Evolutionary conservation across 2,797 vertebrate genomes (phyloP).

Genomic region (Semotilus atromaculatus): DNA sequence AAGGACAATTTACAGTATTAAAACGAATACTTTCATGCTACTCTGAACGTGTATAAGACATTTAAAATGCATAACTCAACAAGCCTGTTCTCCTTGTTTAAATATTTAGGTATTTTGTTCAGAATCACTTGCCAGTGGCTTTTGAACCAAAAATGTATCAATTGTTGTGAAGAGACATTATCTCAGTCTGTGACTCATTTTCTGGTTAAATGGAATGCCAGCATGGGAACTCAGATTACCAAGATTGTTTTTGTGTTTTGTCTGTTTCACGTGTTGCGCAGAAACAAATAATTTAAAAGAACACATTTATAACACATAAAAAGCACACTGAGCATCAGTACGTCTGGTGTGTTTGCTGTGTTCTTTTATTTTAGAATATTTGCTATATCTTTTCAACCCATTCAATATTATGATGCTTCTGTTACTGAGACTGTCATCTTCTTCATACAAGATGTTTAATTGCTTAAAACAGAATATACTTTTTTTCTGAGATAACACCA

Average conservation of each 20-base stretch:
- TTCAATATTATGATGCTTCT: background rate
- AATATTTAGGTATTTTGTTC: background rate
- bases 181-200: constrained; percentile 43
- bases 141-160: background rate
- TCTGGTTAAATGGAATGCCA: constrained; percentile 42
- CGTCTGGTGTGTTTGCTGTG: background rate
- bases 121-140: background rate
- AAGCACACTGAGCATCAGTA: background rate
- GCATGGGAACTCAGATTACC: constrained; percentile 21
- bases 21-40: background rate
- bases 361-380: constrained; percentile 17
- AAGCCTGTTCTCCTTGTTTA: background rate
- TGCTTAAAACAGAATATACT: background rate
- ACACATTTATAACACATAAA: background rate
- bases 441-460: background rate
- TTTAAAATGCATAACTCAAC: constrained; percentile 10
- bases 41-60: background rate
- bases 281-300: background rate
- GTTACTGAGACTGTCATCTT: constrained; percentile 9
- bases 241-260: constrained; percentile 24
- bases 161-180: constrained; percentile 9
- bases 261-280: background rate
- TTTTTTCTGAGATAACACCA: background rate
- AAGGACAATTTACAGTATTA: too few relatives aligned
- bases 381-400: constrained; percentile 11